Conservation (phyloP, 1,140 invertebrate genomes). For the Papilio aristodemus region DNA sequence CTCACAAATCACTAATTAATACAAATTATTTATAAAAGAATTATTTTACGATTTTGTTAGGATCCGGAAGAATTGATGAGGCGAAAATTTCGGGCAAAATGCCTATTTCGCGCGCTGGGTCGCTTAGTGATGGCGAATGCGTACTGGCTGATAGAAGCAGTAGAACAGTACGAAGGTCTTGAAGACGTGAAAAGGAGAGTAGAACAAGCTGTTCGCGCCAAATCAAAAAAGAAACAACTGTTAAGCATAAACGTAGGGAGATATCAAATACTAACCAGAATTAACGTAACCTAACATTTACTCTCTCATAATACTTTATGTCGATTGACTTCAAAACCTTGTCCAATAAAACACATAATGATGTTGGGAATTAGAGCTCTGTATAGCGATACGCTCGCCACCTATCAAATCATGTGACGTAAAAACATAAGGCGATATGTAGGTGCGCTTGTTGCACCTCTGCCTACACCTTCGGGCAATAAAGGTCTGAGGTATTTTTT, state of each 20-base stretch:
- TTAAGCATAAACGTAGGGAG: slow-evolving; percentile 71
- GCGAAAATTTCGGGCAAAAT: slow-evolving; percentile 75
- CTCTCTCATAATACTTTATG: too few relatives aligned
- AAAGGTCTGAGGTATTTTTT: too few relatives aligned
- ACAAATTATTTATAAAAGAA: background rate
- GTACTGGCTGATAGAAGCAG: slow-evolving; percentile 80
- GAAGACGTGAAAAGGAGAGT: slow-evolving; percentile 80
- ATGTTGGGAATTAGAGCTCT: too few relatives aligned
- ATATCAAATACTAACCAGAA: background rate
- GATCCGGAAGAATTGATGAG: slow-evolving; percentile 66
- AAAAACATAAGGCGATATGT: too few relatives aligned
- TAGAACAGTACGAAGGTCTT: slow-evolving; percentile 73
- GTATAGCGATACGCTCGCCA: too few relatives aligned
- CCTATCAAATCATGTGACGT: too few relatives aligned
- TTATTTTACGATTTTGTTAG: slow-evolving; percentile 39
- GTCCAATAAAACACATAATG: too few relatives aligned
- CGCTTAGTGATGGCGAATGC: slow-evolving; percentile 80
- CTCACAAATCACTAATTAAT: background rate
- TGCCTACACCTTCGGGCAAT: too few relatives aligned
- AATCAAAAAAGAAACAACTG: slow-evolving; percentile 77
- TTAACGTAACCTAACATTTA: too few relatives aligned
- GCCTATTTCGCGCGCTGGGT: slow-evolving; percentile 80
- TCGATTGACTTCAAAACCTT: too few relatives aligned
- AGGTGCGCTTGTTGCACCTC: too few relatives aligned
- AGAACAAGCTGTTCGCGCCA: slow-evolving; percentile 73